phyloP scores from a whole-genome alignment of 2,797 vertebrate genomes.

The Leptatherina wallacei region DNA sequence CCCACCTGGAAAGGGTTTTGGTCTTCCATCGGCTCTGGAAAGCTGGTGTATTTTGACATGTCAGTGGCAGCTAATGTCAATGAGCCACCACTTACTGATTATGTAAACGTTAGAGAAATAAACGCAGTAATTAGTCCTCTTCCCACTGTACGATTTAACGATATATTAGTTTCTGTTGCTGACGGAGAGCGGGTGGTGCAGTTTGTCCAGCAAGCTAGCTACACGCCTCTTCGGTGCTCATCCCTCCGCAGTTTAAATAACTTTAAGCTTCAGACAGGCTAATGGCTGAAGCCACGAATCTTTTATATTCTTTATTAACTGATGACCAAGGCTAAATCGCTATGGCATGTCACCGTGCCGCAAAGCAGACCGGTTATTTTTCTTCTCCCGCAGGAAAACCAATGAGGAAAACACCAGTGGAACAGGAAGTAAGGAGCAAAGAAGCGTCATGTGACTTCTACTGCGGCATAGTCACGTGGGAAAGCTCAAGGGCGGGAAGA shows the following conservation, averaged over 20 bases:
- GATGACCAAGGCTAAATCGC: neutral
- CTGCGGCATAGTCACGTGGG: conserved; percentile 73
- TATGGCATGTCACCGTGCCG: neutral
- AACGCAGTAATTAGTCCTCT: neutral
- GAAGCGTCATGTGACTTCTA: conserved; percentile 71
- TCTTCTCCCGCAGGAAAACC: conserved; percentile 35
- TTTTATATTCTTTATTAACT: neutral
- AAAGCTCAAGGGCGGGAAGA: neutral
- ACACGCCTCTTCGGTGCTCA: conserved; percentile 36
- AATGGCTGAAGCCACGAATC: neutral
- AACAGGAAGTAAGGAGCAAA: conserved; percentile 56
- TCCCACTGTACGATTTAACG: neutral
- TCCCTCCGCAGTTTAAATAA: conserved; percentile 15
- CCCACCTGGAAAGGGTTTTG: conserved; percentile 85
- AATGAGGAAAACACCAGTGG: conserved; percentile 35
- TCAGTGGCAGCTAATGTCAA: conserved; percentile 17
- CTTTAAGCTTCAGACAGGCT: neutral
- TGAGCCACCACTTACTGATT: conserved; percentile 26
- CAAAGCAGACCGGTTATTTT: conserved; percentile 4
- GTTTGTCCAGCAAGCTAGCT: conserved; percentile 12
- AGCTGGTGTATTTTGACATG: conserved; percentile 84
- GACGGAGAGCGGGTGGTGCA: conserved; percentile 7
- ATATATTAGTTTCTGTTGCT: conserved; percentile 14
- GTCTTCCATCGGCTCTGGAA: conserved; percentile 80
- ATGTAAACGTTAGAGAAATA: neutral